phyloP scores from a whole-genome alignment of 2,888 invertebrate species.

The Quadroppia sp. region DNA sequence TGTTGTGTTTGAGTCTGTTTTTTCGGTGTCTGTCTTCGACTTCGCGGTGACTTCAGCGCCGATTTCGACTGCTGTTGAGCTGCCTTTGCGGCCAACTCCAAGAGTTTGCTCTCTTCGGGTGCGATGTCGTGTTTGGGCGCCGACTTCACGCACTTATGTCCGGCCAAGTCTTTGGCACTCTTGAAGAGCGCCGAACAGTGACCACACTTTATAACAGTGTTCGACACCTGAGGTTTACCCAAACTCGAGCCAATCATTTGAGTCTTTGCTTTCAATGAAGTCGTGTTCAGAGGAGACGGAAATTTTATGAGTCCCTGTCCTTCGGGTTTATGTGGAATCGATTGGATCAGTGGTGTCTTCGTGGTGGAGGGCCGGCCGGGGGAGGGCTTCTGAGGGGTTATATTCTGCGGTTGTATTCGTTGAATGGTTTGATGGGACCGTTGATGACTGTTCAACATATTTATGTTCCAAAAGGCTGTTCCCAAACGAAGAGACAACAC shows the following conservation, averaged over 20 bases:
- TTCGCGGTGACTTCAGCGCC: not conserved
- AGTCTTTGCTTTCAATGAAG: not conserved
- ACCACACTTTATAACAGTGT: conserved; percentile 56
- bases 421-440: conserved; percentile 40
- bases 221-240: conserved; percentile 12
- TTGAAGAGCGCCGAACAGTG: conserved; percentile 55
- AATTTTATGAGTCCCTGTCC: not conserved
- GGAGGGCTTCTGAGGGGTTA: not conserved
- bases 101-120: conserved; percentile 17
- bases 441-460: conserved; percentile 40
- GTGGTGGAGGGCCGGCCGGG: conserved; percentile 11
- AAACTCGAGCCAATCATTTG: not conserved
- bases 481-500: not conserved
- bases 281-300: conserved; percentile 15
- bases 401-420: not conserved
- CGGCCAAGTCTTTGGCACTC: conserved; percentile 36
- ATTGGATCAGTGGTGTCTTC: conserved; percentile 16
- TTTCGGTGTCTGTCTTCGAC: conserved; percentile 18
- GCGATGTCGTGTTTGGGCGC: not conserved
- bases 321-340: not conserved
- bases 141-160: conserved; percentile 29
- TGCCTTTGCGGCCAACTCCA: conserved; percentile 35
- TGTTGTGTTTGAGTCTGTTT: conserved; percentile 23
- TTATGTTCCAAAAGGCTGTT: conserved; percentile 41
- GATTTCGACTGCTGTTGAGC: not conserved